phyloP scores from a whole-genome alignment of 35 echinoderm and acorn worm species.

The Patiria miniata region DNA sequence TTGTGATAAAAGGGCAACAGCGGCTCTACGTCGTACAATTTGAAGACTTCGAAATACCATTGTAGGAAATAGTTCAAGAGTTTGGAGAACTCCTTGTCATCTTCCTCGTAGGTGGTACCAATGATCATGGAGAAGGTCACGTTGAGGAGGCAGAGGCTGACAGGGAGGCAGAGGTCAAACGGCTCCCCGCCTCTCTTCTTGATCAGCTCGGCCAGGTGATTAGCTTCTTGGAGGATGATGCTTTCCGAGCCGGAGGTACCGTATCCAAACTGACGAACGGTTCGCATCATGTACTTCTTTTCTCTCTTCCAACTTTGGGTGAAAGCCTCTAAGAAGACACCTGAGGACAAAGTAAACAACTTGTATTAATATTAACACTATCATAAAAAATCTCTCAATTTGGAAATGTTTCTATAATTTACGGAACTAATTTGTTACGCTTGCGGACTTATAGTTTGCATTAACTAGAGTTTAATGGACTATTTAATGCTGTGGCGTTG shows the following conservation, averaged over 20 bases:
- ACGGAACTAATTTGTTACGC: too few species aligned
- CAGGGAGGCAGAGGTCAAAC: background rate
- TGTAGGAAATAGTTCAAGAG: background rate
- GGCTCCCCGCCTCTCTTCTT: background rate
- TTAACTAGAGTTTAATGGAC: too few species aligned
- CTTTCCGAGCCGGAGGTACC: background rate
- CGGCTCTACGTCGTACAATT: slow-evolving; percentile 1
- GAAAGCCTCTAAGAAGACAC: slow-evolving; percentile 7
- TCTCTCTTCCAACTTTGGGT: background rate
- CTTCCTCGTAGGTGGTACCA: background rate
- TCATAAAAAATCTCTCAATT: too few species aligned
- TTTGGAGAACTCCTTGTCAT: background rate
- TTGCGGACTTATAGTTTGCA: too few species aligned
- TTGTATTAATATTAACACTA: too few species aligned
- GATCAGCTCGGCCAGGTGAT: background rate
- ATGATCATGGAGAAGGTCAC: background rate
- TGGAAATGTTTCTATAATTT: too few species aligned
- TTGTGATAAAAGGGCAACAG: background rate
- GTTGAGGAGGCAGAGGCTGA: background rate
- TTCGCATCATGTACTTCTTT: slow-evolving; percentile 19
- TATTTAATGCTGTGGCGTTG: too few species aligned
- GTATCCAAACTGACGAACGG: slow-evolving; percentile 11
- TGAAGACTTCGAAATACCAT: slow-evolving; percentile 3
- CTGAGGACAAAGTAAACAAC: background rate
- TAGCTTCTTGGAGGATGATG: background rate